phyloP scores from a whole-genome alignment of 2,888 invertebrate genomes.

The Drosophila lutescens region DNA sequence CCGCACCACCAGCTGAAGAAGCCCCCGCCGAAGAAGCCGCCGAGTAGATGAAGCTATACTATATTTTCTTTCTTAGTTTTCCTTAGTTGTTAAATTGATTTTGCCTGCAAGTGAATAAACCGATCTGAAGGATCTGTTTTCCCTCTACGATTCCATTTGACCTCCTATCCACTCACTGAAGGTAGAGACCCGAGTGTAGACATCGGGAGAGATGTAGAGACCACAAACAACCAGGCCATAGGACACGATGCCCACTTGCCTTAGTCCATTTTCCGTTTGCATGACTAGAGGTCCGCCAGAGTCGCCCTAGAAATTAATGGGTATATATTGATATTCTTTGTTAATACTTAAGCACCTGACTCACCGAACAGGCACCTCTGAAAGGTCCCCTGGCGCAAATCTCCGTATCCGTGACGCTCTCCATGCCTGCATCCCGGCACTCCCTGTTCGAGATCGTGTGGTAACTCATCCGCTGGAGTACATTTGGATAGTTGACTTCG shows the following conservation, averaged over 20 bases:
- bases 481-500: conserved; percentile 72
- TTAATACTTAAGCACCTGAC: no score
- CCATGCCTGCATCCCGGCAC: conserved; percentile 73
- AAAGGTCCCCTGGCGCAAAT: conserved; percentile 80
- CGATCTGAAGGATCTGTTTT: not conserved
- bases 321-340: no score
- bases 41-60: conserved; percentile 9
- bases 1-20: conserved; percentile 34
- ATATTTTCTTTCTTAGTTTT: not conserved
- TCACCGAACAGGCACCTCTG: conserved; percentile 81
- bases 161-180: conserved; percentile 78
- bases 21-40: conserved; percentile 38
- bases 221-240: conserved; percentile 81
- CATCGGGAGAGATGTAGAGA: conserved; percentile 79
- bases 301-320: conserved; percentile 78
- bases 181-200: conserved; percentile 82
- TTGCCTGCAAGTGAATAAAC: conserved; percentile 16
- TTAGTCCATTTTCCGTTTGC: conserved; percentile 48
- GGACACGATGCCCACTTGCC: conserved; percentile 82
- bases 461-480: conserved; percentile 78
- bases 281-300: conserved; percentile 83
- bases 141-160: conserved; percentile 32
- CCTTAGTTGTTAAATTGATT: conserved; percentile 25
- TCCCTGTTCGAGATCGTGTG: conserved; percentile 78
- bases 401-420: conserved; percentile 78